A percentile compares a stretch with the other conserved stretches of the same genome.
phyloP scores from a whole-genome alignment of 2,888 invertebrate genomes.

The Hecatera dysodea region DNA sequence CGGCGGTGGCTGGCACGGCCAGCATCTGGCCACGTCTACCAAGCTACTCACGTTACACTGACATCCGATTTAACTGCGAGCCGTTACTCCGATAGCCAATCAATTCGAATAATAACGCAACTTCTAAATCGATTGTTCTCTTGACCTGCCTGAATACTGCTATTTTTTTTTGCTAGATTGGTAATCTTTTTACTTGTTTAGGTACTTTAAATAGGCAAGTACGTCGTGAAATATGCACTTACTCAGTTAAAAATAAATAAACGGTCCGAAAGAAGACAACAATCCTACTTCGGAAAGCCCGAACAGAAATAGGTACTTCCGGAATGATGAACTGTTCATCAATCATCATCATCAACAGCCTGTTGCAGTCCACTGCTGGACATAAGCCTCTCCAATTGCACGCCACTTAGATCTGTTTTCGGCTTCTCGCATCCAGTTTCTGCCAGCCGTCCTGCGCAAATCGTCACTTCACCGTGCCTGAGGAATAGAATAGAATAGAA shows the following conservation, averaged over 20 bases:
- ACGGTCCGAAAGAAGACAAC: not conserved
- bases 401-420: no score
- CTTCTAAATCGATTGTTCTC: slow-evolving; percentile 1
- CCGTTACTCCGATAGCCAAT: slow-evolving; percentile 47
- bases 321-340: slow-evolving; percentile 22
- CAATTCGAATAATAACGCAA: slow-evolving; percentile 23
- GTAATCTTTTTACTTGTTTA: not conserved
- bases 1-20: slow-evolving; percentile 84
- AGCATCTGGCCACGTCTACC: slow-evolving; percentile 79
- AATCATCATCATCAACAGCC: no score
- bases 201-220: not conserved
- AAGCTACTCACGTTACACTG: slow-evolving; percentile 69
- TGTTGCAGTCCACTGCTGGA: no score
- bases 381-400: no score
- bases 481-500: no score
- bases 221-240: no score
- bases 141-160: not conserved
- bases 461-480: no score
- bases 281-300: slow-evolving; percentile 30
- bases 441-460: no score
- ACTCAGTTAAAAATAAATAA: not conserved
- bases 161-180: not conserved
- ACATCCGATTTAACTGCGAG: slow-evolving; percentile 66
- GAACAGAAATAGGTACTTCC: slow-evolving; percentile 18
- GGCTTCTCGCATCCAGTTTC: no score